Percentiles rank a stretch among this genome's conserved stretches.
These are phyloP conservation scores for Nothobranchius kuhntae DNA, from an alignment of 2,113 vertebrate genomes.

Conservation along the genomic window DNA sequence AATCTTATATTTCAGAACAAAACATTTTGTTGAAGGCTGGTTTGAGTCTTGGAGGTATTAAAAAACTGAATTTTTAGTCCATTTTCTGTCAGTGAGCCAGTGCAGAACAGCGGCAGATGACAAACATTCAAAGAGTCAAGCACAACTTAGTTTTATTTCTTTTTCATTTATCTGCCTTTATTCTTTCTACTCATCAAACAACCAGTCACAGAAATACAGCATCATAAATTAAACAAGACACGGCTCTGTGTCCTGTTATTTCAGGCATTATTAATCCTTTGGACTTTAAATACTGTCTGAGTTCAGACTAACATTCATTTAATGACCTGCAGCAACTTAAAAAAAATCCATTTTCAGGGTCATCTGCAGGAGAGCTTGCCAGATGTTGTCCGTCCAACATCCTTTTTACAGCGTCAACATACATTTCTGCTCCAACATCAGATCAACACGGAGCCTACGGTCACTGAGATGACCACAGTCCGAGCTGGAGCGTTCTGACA, in stretches of 20 bases:
- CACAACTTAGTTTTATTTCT: background rate
- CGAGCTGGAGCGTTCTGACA: no score
- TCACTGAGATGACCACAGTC: background rate
- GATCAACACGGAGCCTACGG: background rate
- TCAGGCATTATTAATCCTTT: background rate
- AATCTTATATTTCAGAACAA: no score
- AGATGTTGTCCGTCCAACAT: background rate
- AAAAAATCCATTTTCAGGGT: constrained; percentile 4
- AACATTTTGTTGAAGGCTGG: no score
- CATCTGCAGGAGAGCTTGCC: constrained; percentile 15
- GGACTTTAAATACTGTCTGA: background rate
- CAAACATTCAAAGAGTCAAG: background rate
- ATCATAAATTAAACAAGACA: background rate
- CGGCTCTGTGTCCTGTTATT: background rate
- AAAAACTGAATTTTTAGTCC: no score
- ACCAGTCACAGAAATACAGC: background rate
- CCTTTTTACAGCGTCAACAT: background rate
- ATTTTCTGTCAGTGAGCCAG: background rate
- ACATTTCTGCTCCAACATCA: constrained; percentile 7
- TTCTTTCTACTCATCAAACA: background rate
- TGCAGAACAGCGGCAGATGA: background rate
- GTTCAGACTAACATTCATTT: background rate
- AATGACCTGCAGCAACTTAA: no score
- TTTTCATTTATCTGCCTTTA: background rate
- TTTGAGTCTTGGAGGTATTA: no score